Evolutionary conservation across 2,888 invertebrate genomes (phyloP), one percentile per base, ranked within the genome.

Genomic region (Alsophila aescularia): DNA sequence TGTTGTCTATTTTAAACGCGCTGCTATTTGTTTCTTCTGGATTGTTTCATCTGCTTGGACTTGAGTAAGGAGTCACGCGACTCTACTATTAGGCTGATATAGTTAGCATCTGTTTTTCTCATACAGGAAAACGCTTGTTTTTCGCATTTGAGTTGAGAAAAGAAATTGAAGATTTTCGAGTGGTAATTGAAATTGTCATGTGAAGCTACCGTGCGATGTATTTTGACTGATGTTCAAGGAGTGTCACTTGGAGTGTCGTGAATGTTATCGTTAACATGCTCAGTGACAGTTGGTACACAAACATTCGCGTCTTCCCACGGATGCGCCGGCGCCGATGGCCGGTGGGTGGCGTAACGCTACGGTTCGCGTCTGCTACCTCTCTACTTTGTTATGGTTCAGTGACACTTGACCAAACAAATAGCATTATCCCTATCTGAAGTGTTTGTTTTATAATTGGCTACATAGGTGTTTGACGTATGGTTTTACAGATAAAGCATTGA

Each of bases 1-100:
- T 75, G 74, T 76, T 82, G 78, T 85, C 88, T 90, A 90, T 90
- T 90, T 88, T 69, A 52, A 83, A 73, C 76, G 67, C 69, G 73
- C 72, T 77, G 77, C 75, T 81, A 79, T 85, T 81, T 77, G 79
- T 81, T 78, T 75, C 55, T 75, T 75, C 70, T 70, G 64, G 70
- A 76, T 76, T 67, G 72, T 79, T 80, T 70, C 69, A 78, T 78
- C 69, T 76, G 78, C 68, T 70, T 67, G 66, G 58, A 45, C 44
- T 55, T 68, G 60, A 69, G 69, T 71, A 69, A 36, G 43, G 65
- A 63, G 60, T 64, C 52, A 66, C 68, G 60, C 58, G 64, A 58
- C 52, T 57, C 41, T 31, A 18, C 27, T 52, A 43, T 35, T 34
- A 21, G 36, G 10, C 31, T 12, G 36, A 36, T 34, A 24, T 47